These are phyloP conservation scores for Tyto alba DNA, from an alignment of 2,113 vertebrate genomes.

Conservation along the genomic window DNA sequence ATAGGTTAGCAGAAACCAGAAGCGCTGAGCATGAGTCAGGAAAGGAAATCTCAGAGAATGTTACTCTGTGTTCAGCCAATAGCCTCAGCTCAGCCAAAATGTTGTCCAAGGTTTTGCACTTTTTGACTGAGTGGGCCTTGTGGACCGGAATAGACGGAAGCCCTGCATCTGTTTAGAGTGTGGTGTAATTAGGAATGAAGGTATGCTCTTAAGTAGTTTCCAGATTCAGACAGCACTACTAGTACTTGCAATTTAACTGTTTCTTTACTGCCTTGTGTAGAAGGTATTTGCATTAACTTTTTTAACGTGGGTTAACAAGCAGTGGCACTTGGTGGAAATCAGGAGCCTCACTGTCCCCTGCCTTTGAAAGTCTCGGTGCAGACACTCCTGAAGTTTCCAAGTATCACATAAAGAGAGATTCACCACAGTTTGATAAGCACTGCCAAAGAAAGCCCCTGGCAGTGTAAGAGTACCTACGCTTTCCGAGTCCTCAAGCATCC, in stretches of 20 bases:
- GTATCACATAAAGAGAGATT: no score
- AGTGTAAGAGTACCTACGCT: conserved; percentile 80
- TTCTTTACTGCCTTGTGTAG: not conserved
- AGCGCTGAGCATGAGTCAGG: not conserved
- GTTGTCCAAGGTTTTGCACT: not conserved
- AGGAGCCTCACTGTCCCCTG: not conserved
- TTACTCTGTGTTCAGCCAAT: not conserved
- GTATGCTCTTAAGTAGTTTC: not conserved
- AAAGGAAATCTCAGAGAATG: not conserved
- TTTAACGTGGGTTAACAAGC: accelerated
- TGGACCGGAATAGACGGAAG: not conserved
- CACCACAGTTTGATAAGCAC: not conserved
- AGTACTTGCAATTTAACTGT: not conserved
- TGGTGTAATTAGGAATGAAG: not conserved
- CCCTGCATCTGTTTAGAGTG: not conserved
- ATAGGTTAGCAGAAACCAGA: not conserved
- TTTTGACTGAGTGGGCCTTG: not conserved
- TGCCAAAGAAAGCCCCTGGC: not conserved
- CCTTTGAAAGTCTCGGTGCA: not conserved
- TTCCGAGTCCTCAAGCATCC: conserved; percentile 92
- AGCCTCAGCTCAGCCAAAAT: not conserved
- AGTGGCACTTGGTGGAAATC: not conserved
- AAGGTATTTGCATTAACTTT: accelerated
- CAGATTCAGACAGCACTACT: not conserved
- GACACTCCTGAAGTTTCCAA: not conserved